These are phyloP conservation scores for Julus scandinavius DNA, from an alignment of 2,888 invertebrate species.

Conservation along the genomic window DNA sequence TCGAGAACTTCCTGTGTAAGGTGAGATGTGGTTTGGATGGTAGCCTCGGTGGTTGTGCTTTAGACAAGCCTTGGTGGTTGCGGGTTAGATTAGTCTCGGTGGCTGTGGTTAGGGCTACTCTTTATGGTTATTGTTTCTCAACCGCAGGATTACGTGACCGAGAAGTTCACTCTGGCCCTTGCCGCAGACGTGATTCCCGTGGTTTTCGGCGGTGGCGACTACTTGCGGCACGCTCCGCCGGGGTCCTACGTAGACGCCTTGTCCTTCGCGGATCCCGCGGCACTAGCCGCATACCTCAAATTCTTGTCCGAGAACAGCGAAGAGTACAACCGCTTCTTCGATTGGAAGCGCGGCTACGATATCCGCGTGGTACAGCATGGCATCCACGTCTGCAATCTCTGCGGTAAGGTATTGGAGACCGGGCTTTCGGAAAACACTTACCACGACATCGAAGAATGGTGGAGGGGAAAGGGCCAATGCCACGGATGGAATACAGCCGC, in stretches of 20 bases:
- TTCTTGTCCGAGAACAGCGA: constrained; percentile 60
- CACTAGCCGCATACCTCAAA: constrained; percentile 61
- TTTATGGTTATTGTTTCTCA: too few species aligned
- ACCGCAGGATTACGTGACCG: constrained; percentile 62
- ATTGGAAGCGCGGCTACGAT: constrained; percentile 59
- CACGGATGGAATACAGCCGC: neutral
- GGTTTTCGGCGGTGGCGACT: constrained; percentile 63
- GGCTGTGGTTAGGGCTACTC: too few species aligned
- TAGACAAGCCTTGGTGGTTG: too few species aligned
- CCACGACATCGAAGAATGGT: constrained; percentile 53
- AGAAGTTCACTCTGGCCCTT: constrained; percentile 62
- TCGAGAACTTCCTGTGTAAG: constrained; percentile 63
- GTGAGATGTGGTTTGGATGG: neutral
- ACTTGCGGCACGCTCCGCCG: constrained; percentile 62
- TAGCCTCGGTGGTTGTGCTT: too few species aligned
- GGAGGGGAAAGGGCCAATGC: constrained; percentile 6
- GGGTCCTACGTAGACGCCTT: constrained; percentile 63
- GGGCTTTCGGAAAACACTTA: constrained; percentile 27
- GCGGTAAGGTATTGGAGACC: constrained; percentile 32
- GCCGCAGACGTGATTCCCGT: constrained; percentile 62
- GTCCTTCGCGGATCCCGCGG: constrained; percentile 61
- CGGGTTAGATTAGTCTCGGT: too few species aligned
- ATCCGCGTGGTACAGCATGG: neutral
- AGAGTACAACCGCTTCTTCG: constrained; percentile 60
- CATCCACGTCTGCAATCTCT: constrained; percentile 47